These are phyloP conservation scores for Rhinichthys klamathensis DNA, from an alignment of 2,113 vertebrate species.

Conservation along the genomic window DNA sequence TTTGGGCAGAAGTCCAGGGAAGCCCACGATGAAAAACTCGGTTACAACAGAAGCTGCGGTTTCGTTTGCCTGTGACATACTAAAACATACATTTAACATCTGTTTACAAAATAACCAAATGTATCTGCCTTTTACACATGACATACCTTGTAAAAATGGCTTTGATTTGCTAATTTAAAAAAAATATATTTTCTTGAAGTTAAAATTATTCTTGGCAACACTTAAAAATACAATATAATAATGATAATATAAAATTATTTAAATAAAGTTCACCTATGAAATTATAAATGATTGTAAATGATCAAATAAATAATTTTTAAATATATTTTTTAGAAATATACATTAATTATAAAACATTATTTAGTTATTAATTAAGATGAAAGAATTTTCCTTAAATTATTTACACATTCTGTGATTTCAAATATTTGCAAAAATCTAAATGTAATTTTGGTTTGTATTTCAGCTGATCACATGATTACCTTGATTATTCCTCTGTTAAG, in stretches of 20 bases:
- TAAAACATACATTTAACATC: slow-evolving; percentile 16
- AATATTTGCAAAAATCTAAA: not conserved
- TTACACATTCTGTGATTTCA: no score
- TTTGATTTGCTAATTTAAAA: not conserved
- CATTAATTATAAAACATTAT: no score
- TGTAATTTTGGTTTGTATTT: not conserved
- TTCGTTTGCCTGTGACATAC: slow-evolving; percentile 53
- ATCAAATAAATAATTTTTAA: no score
- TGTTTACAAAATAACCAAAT: not conserved
- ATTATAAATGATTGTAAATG: no score
- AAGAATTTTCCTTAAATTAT: no score
- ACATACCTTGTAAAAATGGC: not conserved
- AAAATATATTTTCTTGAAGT: not conserved
- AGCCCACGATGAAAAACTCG: slow-evolving; percentile 63
- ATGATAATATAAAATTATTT: not conserved
- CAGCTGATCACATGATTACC: not conserved
- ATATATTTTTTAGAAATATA: no score
- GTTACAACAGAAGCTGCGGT: slow-evolving; percentile 30
- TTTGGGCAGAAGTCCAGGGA: slow-evolving; percentile 55
- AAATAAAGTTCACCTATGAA: no score
- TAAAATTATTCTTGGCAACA: not conserved
- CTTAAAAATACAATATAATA: not conserved
- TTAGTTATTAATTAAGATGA: no score
- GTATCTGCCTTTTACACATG: not conserved
- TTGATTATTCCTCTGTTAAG: not conserved